These are phyloP conservation scores for Caenorhabditis wallacei DNA, from an alignment of 2,888 invertebrate species.

Conservation along the genomic window DNA sequence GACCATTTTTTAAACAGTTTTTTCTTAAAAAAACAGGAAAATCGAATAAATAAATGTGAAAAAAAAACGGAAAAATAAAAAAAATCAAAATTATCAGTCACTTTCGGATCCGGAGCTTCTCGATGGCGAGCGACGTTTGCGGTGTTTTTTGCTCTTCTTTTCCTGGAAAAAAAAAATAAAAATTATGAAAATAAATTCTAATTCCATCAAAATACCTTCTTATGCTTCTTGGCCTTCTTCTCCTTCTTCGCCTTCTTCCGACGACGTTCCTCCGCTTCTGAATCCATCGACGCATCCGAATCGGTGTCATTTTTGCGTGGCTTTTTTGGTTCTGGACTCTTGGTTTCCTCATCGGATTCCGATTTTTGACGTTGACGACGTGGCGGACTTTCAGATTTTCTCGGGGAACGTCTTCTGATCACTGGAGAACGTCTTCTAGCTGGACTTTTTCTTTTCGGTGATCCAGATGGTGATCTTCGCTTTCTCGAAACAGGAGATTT, in stretches of 20 bases:
- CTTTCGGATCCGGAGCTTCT: constrained; percentile 60
- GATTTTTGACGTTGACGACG: constrained; percentile 24
- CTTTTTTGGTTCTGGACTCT: constrained; percentile 27
- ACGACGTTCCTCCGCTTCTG: constrained; percentile 56
- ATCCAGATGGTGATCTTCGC: not conserved
- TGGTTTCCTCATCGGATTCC: constrained; percentile 13
- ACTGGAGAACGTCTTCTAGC: not conserved
- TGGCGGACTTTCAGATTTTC: constrained; percentile 9
- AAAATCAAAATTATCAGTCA: constrained; percentile 39
- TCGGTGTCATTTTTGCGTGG: constrained; percentile 16
- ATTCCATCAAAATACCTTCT: constrained; percentile 62
- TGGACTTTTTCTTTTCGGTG: constrained; percentile 11
- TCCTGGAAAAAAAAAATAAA: too few relatives aligned
- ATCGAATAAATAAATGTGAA: constrained; percentile 18
- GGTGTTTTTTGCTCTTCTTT: constrained; percentile 72
- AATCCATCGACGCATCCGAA: constrained; percentile 55
- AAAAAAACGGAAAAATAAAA: not conserved
- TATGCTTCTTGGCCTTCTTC: constrained; percentile 72
- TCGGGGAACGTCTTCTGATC: constrained; percentile 22
- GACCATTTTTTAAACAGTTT: constrained; percentile 49
- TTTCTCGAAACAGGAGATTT: constrained; percentile 3
- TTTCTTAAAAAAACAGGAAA: not conserved
- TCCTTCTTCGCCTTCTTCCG: constrained; percentile 65
- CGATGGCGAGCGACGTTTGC: constrained; percentile 66
- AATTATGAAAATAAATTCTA: constrained; percentile 13